Conservation (phyloP, 2,797 vertebrate species). For the Pempheris klunzingeri region DNA sequence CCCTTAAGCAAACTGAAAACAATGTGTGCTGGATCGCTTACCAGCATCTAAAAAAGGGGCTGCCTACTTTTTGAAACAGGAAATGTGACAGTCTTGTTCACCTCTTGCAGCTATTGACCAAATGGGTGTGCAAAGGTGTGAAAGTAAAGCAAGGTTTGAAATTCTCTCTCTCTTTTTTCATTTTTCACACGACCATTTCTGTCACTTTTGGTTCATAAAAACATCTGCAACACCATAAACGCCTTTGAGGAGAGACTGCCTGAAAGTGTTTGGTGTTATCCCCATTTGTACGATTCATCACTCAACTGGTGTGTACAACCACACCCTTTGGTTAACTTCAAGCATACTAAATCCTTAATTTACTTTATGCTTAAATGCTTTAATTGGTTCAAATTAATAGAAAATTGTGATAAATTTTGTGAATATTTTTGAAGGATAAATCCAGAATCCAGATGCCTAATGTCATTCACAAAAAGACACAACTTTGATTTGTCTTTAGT, state of each 20-base stretch:
- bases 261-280: background rate
- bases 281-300: background rate
- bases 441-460: background rate
- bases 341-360: too few relatives aligned
- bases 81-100: background rate
- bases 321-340: too few relatives aligned
- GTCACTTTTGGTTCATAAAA: background rate
- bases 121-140: background rate
- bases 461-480: background rate
- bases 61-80: conserved; percentile 7
- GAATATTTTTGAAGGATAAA: too few relatives aligned
- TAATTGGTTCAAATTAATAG: too few relatives aligned
- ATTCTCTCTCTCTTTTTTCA: background rate
- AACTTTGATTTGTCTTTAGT: background rate
- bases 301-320: too few relatives aligned
- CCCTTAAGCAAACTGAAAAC: background rate
- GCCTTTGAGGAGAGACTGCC: background rate
- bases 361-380: too few relatives aligned
- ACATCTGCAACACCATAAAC: background rate
- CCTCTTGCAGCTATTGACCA: background rate
- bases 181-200: background rate
- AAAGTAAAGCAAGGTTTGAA: background rate
- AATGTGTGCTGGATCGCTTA: background rate
- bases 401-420: too few relatives aligned
- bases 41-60: background rate